Evolutionary conservation across 2,797 vertebrate genomes (phyloP), one percentile per base, ranked within the genome.

Genomic region (Melopsittacus undulatus): DNA sequence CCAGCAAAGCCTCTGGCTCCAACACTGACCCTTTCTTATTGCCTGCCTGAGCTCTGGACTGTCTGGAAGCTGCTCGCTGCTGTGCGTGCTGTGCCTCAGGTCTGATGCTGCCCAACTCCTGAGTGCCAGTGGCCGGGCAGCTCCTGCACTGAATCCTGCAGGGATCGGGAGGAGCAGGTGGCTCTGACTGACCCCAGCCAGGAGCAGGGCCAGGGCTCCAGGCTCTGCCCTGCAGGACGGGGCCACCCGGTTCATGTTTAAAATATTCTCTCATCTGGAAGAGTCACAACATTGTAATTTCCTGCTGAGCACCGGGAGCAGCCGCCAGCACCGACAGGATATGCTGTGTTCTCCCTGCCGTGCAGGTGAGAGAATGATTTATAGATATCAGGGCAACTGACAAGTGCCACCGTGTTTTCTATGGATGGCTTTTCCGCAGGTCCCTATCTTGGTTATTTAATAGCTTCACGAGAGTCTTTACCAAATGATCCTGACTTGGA

Each of bases 141-240:
- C 64, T 68, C 18, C 51, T 3, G 2, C 3, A 1, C 29, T 13
- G 26, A 57, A 5, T 18, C 13, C 52, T 0, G 2, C 52, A 11
- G 64, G 43, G 64, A 7, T 5, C 11, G 43, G 62, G 52, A 67
- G 17, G 18, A 38, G 59, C 21, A 54, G 22, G n/a, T 22, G 18
- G 1, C 34, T 30, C 38, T 30, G 45, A 6, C 36, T 36, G 45
- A 34, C 27, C 21, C 5, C 7, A 6, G 8, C 13, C 5, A 1
- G 26, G 21, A 10, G 16, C 43, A 22, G 67, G 17, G 24, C 36
- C 56, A 13, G 32, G 26, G 56, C 34, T 46, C 23, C 32, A n/a
- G 45, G 49, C 42, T 64, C 49, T 56, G 61, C 49, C 49, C 29
- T 56, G 69, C 59, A n/a, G 19, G 7, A 4, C 0, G 3, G 59